phyloP scores from a whole-genome alignment of 2,888 invertebrate genomes.

The Cantharis lateralis region DNA sequence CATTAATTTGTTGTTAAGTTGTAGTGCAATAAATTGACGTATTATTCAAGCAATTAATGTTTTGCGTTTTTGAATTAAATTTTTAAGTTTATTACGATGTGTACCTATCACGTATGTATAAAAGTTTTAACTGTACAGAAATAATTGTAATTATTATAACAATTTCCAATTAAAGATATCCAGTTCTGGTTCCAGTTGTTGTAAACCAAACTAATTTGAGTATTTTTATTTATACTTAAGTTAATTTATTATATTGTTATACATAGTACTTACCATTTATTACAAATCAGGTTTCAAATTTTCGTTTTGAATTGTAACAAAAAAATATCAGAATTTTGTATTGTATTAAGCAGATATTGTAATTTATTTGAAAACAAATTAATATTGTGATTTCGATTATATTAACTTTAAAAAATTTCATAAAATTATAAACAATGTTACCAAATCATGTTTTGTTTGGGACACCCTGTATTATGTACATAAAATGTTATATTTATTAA shows the following conservation, averaged over 20 bases:
- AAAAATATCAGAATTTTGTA: background rate
- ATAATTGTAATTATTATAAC: background rate
- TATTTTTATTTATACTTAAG: background rate
- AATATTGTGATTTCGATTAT: no score
- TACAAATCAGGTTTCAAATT: background rate
- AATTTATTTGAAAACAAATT: no score
- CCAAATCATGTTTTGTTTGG: background rate
- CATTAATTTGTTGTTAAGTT: background rate
- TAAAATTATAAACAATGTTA: background rate
- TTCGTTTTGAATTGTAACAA: background rate
- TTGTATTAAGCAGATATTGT: no score
- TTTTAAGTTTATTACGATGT: background rate
- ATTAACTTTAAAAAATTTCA: background rate
- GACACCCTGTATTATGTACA: background rate
- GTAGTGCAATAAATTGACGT: background rate
- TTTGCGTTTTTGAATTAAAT: background rate
- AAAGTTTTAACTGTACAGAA: background rate
- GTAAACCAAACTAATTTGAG: background rate
- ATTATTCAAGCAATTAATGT: background rate
- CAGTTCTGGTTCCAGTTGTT: background rate
- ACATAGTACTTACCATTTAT: background rate
- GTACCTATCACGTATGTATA: background rate
- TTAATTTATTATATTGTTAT: background rate
- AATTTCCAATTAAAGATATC: background rate
- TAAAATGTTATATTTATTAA: background rate